These are phyloP conservation scores for Macaca nemestrina DNA, from an alignment of 2,113 vertebrate genomes.

Conservation along the genomic window DNA sequence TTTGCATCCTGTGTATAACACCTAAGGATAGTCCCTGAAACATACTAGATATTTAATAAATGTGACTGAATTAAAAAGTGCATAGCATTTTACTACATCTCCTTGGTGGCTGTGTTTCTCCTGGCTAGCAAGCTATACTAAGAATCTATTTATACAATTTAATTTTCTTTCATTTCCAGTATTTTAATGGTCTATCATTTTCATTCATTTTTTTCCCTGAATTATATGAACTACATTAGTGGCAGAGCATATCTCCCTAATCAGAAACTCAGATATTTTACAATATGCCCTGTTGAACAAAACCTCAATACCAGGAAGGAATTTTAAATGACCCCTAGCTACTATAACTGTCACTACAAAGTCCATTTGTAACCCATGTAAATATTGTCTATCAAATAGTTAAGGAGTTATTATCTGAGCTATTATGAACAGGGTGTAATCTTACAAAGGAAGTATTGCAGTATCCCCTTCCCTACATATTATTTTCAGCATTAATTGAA, in stretches of 20 bases:
- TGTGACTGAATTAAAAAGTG: background rate
- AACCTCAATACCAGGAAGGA: background rate
- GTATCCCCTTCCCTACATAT: background rate
- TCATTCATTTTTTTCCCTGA: background rate
- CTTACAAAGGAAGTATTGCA: background rate
- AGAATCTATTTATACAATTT: background rate
- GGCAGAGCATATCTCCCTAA: background rate
- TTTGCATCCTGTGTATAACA: background rate
- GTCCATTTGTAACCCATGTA: background rate
- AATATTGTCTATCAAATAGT: background rate
- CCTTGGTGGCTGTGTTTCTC: background rate
- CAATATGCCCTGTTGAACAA: background rate
- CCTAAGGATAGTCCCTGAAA: background rate
- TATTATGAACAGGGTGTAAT: background rate
- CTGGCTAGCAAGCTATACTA: background rate
- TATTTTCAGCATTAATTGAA: background rate
- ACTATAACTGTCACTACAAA: background rate
- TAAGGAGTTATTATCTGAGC: background rate
- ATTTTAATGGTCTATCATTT: background rate
- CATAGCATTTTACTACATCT: background rate
- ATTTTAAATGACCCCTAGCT: background rate
- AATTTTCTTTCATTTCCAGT: slow-evolving; percentile 24
- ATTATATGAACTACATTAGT: background rate
- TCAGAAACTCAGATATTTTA: slow-evolving; percentile 4
- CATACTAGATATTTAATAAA: background rate